Base-by-base conservation (phyloP, 2,113 vertebrate genomes). In the Hystrix cristata region DNA sequence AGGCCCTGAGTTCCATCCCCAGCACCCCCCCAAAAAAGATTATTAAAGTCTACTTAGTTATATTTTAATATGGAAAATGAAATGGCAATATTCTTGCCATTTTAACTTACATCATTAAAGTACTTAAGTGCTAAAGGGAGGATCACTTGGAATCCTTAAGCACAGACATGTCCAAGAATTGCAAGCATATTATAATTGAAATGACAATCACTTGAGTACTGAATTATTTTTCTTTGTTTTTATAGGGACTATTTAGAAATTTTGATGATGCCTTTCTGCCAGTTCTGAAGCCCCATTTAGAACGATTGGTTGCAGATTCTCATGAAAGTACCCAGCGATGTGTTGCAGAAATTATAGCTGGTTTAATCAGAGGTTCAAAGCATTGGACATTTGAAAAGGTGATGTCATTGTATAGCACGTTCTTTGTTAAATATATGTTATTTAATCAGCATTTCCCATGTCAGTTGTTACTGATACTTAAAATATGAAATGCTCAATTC, bases 321-420 rank as follows among this genome's bases (percentile, higher is more conserved):
- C 99, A 99, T 0, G 99, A 99, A 97, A 99, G 99, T 97, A 99
- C 99, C 25, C 99, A 99, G 98, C 99, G 99, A 43, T 99, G 99
- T 97, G 99, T 99, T 29, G 99, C 99, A 19, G 99, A 99, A 98
- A 99, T 99, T 79, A 99, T 99, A 97, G 99, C 99, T 91, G 99
- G 99, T 11, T 98, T 99, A 87, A 99, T 99, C 97, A 99, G 99
- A 98, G 99, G 99, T 65, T 99, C 99, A 96, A 99, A 99, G 94
- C 99, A 99, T 97, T 99, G 99, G 99, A 99, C 99, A 18, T 99
- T 99, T 98, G 98, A 98, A 96, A 99, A 99, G 99, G 99, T 99
- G 69, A 46, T 85, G 43, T 80, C 2, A 67, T 80, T 93, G 59
- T 89, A 29, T 0, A 86, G 72, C 11, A 62, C 1, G 11, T 90